Conservation (phyloP, 92 coral and sea anemone genomes). For the Nematostella vectensis region DNA sequence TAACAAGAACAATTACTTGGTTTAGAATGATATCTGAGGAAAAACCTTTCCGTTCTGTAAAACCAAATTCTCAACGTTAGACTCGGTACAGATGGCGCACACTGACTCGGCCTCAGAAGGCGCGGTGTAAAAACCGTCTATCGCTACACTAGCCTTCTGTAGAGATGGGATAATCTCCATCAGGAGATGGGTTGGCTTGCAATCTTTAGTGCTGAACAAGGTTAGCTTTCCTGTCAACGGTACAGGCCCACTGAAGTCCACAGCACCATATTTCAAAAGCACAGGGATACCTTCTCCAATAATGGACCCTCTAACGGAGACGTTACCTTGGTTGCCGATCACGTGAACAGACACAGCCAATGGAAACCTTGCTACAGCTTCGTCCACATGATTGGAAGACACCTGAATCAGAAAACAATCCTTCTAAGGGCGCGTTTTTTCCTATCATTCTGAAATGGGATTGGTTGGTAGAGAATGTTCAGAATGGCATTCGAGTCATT, state of each 20-base stretch:
- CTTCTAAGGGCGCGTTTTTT: background rate
- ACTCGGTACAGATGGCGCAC: constrained; percentile 15
- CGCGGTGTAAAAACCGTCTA: constrained; percentile 29
- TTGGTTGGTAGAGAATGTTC: too few relatives aligned
- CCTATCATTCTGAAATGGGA: too few relatives aligned
- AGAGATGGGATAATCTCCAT: constrained; percentile 31
- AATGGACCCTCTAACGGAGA: constrained; percentile 53
- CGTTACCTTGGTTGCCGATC: constrained; percentile 34
- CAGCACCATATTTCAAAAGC: constrained; percentile 51
- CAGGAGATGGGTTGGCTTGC: constrained; percentile 21
- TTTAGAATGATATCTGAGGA: constrained; percentile 20
- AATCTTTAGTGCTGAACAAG: constrained; percentile 17
- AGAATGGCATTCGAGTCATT: too few relatives aligned
- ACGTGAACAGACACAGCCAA: constrained; percentile 49
- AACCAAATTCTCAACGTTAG: constrained; percentile 9
- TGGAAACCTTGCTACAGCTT: constrained; percentile 17
- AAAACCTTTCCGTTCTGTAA: constrained; percentile 23
- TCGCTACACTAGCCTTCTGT: constrained; percentile 17
- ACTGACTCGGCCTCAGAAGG: constrained; percentile 10
- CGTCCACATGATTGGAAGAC: constrained; percentile 26
- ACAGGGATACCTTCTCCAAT: constrained; percentile 62
- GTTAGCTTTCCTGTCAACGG: constrained; percentile 47
- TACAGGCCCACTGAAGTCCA: constrained; percentile 57
- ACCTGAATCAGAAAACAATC: constrained; percentile 36
- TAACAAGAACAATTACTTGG: too few relatives aligned